A percentile compares a stretch with the other conserved stretches of the same genome.
These are phyloP conservation scores for Hoplostethus mediterraneus DNA, from an alignment of 2,797 vertebrate species.

Conservation along the genomic window DNA sequence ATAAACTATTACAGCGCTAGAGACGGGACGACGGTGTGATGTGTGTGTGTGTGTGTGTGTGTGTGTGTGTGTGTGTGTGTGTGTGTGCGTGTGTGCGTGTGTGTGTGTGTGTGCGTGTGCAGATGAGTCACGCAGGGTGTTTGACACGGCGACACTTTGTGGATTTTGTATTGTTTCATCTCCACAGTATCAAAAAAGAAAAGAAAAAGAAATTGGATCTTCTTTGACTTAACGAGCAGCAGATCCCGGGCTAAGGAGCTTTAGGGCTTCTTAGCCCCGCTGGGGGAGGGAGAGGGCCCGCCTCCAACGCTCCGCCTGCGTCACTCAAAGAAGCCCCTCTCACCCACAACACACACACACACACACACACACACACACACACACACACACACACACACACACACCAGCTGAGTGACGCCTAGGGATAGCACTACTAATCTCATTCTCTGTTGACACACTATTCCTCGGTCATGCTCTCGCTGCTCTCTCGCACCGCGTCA, in stretches of 20 bases:
- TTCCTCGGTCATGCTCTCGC: slow-evolving; percentile 63
- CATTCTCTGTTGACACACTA: slow-evolving; percentile 73
- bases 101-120: slow-evolving; percentile 8
- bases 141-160: slow-evolving; percentile 3
- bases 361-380: slow-evolving; percentile 14
- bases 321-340: slow-evolving; percentile 70
- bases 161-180: slow-evolving; percentile 52
- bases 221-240: slow-evolving; percentile 62
- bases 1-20: slow-evolving; percentile 33
- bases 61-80: slow-evolving; percentile 8
- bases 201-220: slow-evolving; percentile 1
- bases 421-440: slow-evolving; percentile 72
- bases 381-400: slow-evolving; percentile 32
- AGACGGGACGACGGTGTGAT: background rate
- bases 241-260: slow-evolving; percentile 58
- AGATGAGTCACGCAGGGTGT: slow-evolving; percentile 2
- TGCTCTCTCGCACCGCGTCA: slow-evolving; percentile 43
- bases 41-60: slow-evolving; percentile 7
- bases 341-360: slow-evolving; percentile 59
- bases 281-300: slow-evolving; percentile 59
- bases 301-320: slow-evolving; percentile 61
- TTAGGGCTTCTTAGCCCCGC: slow-evolving; percentile 64
- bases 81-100: slow-evolving; percentile 9
- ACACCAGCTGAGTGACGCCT: slow-evolving; percentile 53
- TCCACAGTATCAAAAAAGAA: slow-evolving; percentile 30